phyloP scores from a whole-genome alignment of 2,797 vertebrate species.

The Natrix natrix region DNA sequence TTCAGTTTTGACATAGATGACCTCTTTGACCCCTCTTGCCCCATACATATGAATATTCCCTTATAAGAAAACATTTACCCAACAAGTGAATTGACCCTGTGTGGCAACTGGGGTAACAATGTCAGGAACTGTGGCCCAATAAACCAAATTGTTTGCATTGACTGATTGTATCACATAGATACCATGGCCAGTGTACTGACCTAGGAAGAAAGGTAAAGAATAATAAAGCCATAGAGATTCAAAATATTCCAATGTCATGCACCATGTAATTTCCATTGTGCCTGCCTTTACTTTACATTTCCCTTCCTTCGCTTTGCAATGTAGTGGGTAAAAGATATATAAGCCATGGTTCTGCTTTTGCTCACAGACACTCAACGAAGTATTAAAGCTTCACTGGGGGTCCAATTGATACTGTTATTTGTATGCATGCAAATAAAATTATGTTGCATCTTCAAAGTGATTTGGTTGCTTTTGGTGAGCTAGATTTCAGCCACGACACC shows the following conservation, averaged over 20 bases:
- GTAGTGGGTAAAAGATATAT: not conserved
- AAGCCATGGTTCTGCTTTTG: not conserved
- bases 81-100: not conserved
- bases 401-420: not conserved
- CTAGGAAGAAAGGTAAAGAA: not conserved
- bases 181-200: not conserved
- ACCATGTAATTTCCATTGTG: not conserved
- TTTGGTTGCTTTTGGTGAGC: not conserved
- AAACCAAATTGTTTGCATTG: not conserved
- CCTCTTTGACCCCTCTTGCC: not conserved
- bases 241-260: not conserved
- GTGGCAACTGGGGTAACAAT: not conserved
- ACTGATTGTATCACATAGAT: not conserved
- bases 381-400: not conserved
- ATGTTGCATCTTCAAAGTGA: not conserved
- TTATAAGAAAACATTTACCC: not conserved
- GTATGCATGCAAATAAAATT: not conserved
- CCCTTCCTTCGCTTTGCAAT: not conserved
- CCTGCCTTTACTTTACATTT: not conserved
- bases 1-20: no score
- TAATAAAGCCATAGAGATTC: not conserved
- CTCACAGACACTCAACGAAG: not conserved
- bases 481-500: not conserved
- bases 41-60: not conserved
- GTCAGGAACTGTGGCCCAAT: not conserved